Evolutionary conservation across 2,888 invertebrate genomes (phyloP).

Genomic region (Agrotis ipsilon): DNA sequence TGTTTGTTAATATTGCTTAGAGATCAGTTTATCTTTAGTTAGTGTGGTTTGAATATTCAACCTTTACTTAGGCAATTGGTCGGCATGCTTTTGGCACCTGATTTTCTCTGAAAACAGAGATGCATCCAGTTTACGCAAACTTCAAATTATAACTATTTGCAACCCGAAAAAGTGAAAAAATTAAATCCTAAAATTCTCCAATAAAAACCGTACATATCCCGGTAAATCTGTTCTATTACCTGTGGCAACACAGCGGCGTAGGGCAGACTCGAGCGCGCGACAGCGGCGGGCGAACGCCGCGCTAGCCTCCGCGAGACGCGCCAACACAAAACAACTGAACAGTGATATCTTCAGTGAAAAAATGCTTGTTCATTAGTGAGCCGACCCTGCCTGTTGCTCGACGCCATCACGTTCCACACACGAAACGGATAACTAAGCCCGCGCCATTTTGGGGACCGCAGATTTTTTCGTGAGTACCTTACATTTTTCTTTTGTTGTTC

Average conservation of each 20-base stretch:
- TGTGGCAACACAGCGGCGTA: slow-evolving; percentile 70
- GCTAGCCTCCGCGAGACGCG: slow-evolving; percentile 71
- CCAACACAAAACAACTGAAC: slow-evolving; percentile 69
- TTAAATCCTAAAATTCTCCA: neutral
- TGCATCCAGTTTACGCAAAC: neutral
- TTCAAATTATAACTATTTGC: no score
- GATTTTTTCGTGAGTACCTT: slow-evolving; percentile 78
- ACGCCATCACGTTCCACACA: slow-evolving; percentile 43
- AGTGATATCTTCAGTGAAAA: slow-evolving; percentile 80
- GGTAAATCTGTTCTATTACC: neutral
- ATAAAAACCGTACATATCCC: neutral
- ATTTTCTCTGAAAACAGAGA: neutral
- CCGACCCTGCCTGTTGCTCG: slow-evolving; percentile 79
- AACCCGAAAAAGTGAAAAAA: no score
- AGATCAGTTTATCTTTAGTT: no score
- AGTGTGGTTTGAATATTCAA: neutral
- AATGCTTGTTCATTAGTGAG: slow-evolving; percentile 78
- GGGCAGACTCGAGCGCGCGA: slow-evolving; percentile 85
- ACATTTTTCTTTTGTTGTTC: slow-evolving; percentile 76
- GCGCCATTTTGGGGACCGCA: slow-evolving; percentile 73
- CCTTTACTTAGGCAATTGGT: neutral
- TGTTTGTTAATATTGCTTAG: no score
- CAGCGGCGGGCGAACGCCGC: slow-evolving; percentile 87
- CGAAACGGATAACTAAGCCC: slow-evolving; percentile 62
- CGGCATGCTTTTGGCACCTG: neutral